phyloP scores from a whole-genome alignment of 2,797 vertebrate genomes.

The Macropodus opercularis region DNA sequence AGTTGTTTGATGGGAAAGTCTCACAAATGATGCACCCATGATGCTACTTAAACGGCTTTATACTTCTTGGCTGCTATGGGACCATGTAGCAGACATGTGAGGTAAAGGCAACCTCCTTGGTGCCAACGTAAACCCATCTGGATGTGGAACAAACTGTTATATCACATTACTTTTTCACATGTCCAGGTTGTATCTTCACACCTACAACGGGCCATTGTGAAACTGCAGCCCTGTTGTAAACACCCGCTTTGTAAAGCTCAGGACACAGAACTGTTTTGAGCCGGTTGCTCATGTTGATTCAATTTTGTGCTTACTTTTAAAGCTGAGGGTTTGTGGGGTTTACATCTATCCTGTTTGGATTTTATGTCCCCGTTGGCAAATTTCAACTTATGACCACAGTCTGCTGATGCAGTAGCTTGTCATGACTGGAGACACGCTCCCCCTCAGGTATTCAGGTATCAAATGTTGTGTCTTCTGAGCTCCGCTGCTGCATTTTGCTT shows the following conservation, averaged over 20 bases:
- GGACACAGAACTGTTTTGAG: not conserved
- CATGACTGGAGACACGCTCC: not conserved
- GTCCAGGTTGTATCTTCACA: conserved; percentile 20
- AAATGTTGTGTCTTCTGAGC: conserved; percentile 6
- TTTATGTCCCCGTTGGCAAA: not conserved
- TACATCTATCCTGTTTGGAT: not conserved
- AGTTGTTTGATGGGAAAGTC: conserved; percentile 21
- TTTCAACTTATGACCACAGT: conserved; percentile 3
- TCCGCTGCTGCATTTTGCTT: not conserved
- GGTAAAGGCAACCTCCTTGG: conserved; percentile 28
- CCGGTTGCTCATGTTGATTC: not conserved
- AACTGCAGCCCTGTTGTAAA: not conserved
- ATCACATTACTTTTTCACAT: conserved; percentile 20
- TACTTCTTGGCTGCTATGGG: conserved; percentile 46
- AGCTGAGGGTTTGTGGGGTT: conserved; percentile 2
- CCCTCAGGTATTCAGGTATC: conserved; percentile 12
- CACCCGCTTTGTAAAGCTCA: not conserved
- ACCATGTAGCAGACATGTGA: conserved; percentile 36
- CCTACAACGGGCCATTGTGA: conserved; percentile 10
- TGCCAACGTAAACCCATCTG: conserved; percentile 53
- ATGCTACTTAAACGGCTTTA: conserved; percentile 23
- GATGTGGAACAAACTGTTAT: conserved; percentile 22
- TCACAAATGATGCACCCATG: conserved; percentile 40
- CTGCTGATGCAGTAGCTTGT: conserved; percentile 8
- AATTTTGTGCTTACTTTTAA: conserved; percentile 6